Percentiles rank a stretch among this genome's conserved stretches.
These are phyloP conservation scores for Pipistrellus kuhlii DNA, from an alignment of 2,797 vertebrate genomes.

Conservation along the genomic window DNA sequence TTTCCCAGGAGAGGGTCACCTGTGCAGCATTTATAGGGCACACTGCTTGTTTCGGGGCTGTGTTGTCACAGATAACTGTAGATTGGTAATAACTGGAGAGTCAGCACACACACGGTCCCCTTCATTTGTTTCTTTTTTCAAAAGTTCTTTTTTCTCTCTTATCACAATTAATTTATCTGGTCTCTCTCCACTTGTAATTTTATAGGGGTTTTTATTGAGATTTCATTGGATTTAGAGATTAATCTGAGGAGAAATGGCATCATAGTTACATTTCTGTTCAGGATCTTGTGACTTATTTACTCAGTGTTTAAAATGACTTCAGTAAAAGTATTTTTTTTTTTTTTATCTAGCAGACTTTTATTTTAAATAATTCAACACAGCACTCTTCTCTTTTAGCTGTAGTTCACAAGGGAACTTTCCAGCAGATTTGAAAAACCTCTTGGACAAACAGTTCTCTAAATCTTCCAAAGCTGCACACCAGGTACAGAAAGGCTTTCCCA, in stretches of 20 bases:
- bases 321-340: neutral
- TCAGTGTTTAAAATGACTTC: slow-evolving; percentile 39
- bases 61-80: neutral
- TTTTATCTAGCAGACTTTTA: neutral
- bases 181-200: neutral
- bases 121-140: neutral
- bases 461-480: slow-evolving; percentile 77
- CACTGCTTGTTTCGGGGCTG: neutral
- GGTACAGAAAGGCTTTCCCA: slow-evolving; percentile 75
- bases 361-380: slow-evolving; percentile 6
- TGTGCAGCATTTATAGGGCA: neutral
- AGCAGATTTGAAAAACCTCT: slow-evolving; percentile 76
- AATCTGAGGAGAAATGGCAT: neutral
- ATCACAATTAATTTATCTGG: neutral
- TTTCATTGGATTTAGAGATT: neutral
- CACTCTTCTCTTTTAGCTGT: slow-evolving; percentile 65
- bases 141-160: neutral
- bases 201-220: slow-evolving; percentile 16
- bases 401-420: slow-evolving; percentile 78
- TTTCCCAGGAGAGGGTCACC: neutral
- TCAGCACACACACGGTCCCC: neutral
- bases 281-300: neutral
- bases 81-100: neutral
- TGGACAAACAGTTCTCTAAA: slow-evolving; percentile 82
- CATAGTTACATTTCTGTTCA: slow-evolving; percentile 11